These are phyloP conservation scores for Poecilia latipinna DNA, from an alignment of 2,113 vertebrate genomes.

Conservation along the genomic window DNA sequence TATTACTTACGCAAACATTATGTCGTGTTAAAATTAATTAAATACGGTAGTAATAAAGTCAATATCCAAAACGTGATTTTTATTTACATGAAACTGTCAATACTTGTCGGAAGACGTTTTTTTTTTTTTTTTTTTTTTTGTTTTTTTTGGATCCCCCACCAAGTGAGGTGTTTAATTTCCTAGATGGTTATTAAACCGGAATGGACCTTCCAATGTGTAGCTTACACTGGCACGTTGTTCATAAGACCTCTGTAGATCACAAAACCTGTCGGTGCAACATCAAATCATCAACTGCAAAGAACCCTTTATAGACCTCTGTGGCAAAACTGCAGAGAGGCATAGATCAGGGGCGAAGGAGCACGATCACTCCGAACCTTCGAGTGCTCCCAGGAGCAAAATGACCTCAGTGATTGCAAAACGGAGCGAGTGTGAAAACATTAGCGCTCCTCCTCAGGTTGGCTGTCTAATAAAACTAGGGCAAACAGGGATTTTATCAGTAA, in stretches of 20 bases:
- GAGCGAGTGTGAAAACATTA: conserved; percentile 19
- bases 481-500: background rate
- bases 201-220: no score
- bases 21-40: background rate
- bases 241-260: background rate
- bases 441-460: conserved; percentile 9
- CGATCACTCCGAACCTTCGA: conserved; percentile 21
- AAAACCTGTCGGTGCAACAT: conserved; percentile 1
- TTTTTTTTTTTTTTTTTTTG: background rate
- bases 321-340: conserved; percentile 2
- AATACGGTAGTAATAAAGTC: background rate
- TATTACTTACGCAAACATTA: background rate
- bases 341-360: background rate
- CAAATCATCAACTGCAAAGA: background rate
- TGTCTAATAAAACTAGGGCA: conserved; percentile 20
- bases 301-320: conserved; percentile 1
- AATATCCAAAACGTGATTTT: background rate
- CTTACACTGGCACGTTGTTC: no score
- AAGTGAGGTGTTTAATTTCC: no score
- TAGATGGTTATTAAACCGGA: background rate
- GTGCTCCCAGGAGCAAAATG: conserved; percentile 23
- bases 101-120: background rate
- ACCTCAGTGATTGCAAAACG: conserved; percentile 21
- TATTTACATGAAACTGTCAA: background rate
- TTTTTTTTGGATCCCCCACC: no score